Evolutionary conservation across 2,888 invertebrate species (phyloP), one percentile per base, ranked within the genome.

Genomic region (Perizoma affinitatum): DNA sequence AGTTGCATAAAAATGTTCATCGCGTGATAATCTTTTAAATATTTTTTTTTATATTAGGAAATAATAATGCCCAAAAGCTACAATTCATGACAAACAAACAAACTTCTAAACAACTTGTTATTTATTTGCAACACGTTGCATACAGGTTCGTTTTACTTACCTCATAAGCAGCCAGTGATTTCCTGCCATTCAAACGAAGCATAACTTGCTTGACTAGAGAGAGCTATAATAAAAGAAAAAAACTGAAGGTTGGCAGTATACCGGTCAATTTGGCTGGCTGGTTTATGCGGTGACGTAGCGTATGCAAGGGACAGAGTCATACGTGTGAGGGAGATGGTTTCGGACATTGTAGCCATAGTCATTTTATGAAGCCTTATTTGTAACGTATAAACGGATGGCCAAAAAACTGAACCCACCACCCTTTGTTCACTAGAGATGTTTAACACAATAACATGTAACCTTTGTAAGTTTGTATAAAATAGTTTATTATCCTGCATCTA

Each of bases 171-270:
- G 64, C 72, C 66, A 82, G 75, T 69, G 33, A n/a, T 54, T 60
- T 66, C 65, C 48, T 57, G 41, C 38, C 46, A 64, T 77, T 69
- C 70, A 72, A 90, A 88, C 79, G 78, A 66, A 71, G 87, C 92
- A 87, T 84, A 88, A 89, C 89, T 90, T 90, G 86, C 84, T 81
- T 84, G 85, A 83, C 78, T 87, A 81, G 80, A 89, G 89, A 90
- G 86, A 89, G 90, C 88, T 90, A 90, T 87, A 91, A 90, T 90
- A 90, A 91, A 89, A 87, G 82, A 90, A 91, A 69, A 38, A 90
- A 91, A 91, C 90, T 90, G 91, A 91, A 92, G 91, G 91, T 90
- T 92, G 90, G 84, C 90, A 83, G 87, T 90, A 88, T 88, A 90
- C 91, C 87, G 92, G 92, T 90, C 91, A 91, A 90, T 90, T 63